Conservation (phyloP, 2,888 invertebrate genomes). For the Metallyticus violacea region DNA sequence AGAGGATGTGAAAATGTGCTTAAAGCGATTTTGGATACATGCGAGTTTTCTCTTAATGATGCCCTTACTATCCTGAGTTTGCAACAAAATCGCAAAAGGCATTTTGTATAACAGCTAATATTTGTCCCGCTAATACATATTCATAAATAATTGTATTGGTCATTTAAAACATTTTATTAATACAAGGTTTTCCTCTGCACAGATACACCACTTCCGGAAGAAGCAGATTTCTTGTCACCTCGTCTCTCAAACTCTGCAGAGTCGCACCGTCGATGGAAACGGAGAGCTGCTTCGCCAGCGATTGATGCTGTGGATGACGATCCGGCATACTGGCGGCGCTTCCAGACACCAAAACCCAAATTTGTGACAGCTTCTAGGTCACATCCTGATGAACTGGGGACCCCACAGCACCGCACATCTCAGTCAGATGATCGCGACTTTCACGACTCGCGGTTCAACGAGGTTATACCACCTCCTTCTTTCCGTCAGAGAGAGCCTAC, state of each 20-base stretch:
- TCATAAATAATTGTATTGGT: too few relatives aligned
- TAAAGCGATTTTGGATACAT: too few relatives aligned
- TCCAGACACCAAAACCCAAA: constrained; percentile 7
- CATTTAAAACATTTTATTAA: too few relatives aligned
- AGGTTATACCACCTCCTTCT: not conserved
- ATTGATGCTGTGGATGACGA: constrained; percentile 21
- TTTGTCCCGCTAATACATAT: too few relatives aligned
- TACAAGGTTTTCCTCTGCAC: not conserved
- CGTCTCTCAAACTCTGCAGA: not conserved
- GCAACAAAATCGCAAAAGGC: too few relatives aligned
- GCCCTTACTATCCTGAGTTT: too few relatives aligned
- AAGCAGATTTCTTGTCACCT: not conserved
- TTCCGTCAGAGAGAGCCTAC: not conserved
- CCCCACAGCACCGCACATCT: not conserved
- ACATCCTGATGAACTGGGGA: not conserved
- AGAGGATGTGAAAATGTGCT: too few relatives aligned
- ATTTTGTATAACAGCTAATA: too few relatives aligned
- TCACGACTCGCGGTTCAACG: constrained; percentile 3
- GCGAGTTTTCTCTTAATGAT: too few relatives aligned
- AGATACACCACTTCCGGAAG: not conserved
- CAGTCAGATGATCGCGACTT: not conserved
- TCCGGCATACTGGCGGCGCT: not conserved
- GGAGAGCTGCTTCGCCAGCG: not conserved
- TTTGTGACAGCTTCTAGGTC: constrained; percentile 5
- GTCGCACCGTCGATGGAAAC: not conserved